These are phyloP conservation scores for Colostygia pectinataria DNA, from an alignment of 2,888 invertebrate species.

Conservation along the genomic window DNA sequence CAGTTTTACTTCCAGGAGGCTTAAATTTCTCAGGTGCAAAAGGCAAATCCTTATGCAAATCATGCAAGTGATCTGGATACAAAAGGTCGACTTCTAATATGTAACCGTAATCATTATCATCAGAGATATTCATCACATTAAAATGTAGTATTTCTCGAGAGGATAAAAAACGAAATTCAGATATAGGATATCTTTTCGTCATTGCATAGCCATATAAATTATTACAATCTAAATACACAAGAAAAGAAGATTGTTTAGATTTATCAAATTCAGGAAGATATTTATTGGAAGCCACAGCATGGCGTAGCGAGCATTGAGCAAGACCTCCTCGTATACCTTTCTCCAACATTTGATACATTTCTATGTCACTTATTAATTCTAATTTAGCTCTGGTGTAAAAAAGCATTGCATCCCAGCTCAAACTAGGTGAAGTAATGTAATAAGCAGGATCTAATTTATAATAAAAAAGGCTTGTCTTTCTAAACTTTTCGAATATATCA, in stretches of 20 bases:
- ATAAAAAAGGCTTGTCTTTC: too few relatives aligned
- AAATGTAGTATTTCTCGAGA: too few relatives aligned
- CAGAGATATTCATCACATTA: too few relatives aligned
- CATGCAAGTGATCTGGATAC: conserved; percentile 39
- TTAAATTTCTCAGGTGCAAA: not conserved
- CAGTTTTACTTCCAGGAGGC: conserved; percentile 4
- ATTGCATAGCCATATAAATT: conserved; percentile 16
- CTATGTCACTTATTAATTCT: too few relatives aligned
- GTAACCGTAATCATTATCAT: conserved; percentile 21
- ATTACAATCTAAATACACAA: conserved; percentile 15
- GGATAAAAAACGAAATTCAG: conserved; percentile 8
- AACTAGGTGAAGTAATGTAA: too few relatives aligned
- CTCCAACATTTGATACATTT: too few relatives aligned
- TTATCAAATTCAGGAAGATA: not conserved
- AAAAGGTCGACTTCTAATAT: conserved; percentile 45
- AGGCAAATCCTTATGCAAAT: conserved; percentile 9
- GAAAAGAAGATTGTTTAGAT: conserved; percentile 3
- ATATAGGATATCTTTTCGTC: conserved; percentile 10
- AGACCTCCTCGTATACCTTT: conserved; percentile 13
- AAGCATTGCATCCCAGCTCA: too few relatives aligned
- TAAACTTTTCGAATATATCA: too few relatives aligned
- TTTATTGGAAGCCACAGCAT: conserved; percentile 9
- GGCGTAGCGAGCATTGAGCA: conserved; percentile 8
- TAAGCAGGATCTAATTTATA: too few relatives aligned
- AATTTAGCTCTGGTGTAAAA: too few relatives aligned